Conservation (phyloP, 2,888 invertebrate genomes). For the Stenotaenia linearis region DNA sequence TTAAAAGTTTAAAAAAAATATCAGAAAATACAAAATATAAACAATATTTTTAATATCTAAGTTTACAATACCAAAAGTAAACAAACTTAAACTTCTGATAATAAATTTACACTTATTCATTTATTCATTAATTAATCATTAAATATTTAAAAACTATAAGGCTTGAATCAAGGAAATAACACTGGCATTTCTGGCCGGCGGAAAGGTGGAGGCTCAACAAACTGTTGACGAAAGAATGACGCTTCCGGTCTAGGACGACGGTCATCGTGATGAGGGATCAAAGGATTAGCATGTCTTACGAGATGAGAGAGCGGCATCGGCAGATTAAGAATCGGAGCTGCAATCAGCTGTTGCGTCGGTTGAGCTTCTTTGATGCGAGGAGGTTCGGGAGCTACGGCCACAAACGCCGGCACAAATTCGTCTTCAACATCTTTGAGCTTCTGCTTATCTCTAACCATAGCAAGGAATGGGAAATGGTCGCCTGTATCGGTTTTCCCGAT, state of each 20-base stretch:
- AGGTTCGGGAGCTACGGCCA: background rate
- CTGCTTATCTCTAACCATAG: background rate
- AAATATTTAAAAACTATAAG: too few species aligned
- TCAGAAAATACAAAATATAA: too few species aligned
- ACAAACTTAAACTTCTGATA: too few species aligned
- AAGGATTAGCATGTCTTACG: background rate
- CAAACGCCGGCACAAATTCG: background rate
- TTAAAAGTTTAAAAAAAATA: too few species aligned
- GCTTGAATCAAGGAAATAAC: background rate
- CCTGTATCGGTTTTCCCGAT: background rate
- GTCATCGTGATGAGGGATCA: background rate
- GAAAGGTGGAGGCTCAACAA: background rate
- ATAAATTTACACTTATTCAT: too few species aligned
- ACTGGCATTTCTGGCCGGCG: background rate
- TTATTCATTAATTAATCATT: too few species aligned
- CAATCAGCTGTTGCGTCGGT: background rate
- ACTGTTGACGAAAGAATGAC: background rate
- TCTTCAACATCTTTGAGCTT: background rate
- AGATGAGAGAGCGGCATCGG: background rate
- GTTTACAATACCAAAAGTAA: too few species aligned
- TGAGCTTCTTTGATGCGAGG: background rate
- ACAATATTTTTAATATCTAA: too few species aligned
- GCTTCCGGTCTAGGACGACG: background rate
- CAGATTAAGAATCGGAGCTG: slow-evolving; percentile 10
- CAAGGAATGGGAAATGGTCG: slow-evolving; percentile 10